phyloP scores from a whole-genome alignment of 2,888 invertebrate genomes.

The Pasiphila rectangulata region DNA sequence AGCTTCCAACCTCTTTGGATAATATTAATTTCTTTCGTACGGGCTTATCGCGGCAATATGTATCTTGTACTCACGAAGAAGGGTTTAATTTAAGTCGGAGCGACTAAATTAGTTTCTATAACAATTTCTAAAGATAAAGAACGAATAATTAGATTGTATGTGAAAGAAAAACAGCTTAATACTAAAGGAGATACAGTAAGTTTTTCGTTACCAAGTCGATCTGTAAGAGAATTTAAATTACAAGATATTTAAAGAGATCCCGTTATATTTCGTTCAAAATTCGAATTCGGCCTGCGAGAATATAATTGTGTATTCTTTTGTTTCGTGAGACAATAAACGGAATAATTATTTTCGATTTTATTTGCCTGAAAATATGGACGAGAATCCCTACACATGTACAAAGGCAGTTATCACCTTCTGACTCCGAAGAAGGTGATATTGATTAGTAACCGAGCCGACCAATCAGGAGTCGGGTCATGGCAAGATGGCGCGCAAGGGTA shows the following conservation, averaged over 20 bases:
- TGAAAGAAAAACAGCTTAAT: conserved; percentile 4
- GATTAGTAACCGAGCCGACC: conserved; percentile 65
- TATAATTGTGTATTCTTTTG: conserved; percentile 26
- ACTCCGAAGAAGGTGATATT: conserved; percentile 47
- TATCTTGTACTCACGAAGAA: background rate
- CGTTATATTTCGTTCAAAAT: conserved; percentile 11
- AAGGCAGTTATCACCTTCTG: conserved; percentile 25
- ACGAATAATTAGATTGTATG: conserved; percentile 18
- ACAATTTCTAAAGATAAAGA: conserved; percentile 19
- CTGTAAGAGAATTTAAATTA: conserved; percentile 14
- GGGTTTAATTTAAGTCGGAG: background rate
- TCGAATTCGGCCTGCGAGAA: conserved; percentile 11
- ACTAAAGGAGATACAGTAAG: conserved; percentile 7
- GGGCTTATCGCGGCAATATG: background rate
- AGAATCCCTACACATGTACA: conserved; percentile 9
- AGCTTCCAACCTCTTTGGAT: conserved; percentile 4
- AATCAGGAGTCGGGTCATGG: conserved; percentile 51
- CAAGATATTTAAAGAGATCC: conserved; percentile 5
- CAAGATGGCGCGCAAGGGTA: conserved; percentile 71
- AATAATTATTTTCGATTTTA: conserved; percentile 15
- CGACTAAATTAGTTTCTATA: conserved; percentile 19
- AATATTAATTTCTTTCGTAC: background rate
- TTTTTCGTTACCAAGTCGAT: background rate
- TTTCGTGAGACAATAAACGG: conserved; percentile 8
- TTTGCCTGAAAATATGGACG: conserved; percentile 9